Conservation (phyloP, 1,140 invertebrate genomes). For the Ceratosolen fusciceps region DNA sequence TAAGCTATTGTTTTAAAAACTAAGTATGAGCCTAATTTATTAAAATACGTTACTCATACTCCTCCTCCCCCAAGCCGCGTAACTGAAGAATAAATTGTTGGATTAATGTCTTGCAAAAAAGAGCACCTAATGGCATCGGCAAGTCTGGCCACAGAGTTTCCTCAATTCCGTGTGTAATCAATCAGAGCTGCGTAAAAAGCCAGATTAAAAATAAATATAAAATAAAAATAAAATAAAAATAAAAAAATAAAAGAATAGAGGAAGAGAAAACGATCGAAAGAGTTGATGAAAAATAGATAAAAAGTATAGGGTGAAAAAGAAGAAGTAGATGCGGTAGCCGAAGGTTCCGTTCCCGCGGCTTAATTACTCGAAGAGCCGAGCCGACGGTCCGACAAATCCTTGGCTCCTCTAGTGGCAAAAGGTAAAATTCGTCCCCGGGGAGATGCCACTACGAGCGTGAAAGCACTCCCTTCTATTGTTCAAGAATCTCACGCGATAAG, state of each 20-base stretch:
- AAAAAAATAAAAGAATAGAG: slow-evolving; percentile 5
- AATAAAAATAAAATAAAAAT: too few species aligned
- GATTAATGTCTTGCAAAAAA: slow-evolving; percentile 22
- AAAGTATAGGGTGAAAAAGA: neutral
- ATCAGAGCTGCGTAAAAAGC: slow-evolving; percentile 31
- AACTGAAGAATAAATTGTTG: slow-evolving; percentile 16
- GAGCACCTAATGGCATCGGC: neutral
- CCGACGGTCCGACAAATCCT: slow-evolving; percentile 6
- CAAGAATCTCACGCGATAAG: neutral
- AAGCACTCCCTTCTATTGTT: neutral
- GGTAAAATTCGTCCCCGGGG: slow-evolving; percentile 27
- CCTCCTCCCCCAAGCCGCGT: neutral
- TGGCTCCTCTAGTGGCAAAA: neutral
- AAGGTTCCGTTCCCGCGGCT: slow-evolving; percentile 12
- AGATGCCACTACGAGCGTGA: neutral
- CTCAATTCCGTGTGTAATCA: slow-evolving; percentile 33
- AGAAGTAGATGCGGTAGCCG: neutral
- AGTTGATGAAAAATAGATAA: slow-evolving; percentile 8
- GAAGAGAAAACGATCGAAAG: neutral
- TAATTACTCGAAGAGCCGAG: slow-evolving; percentile 10
- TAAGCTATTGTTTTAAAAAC: too few species aligned
- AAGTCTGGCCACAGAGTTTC: slow-evolving; percentile 9
- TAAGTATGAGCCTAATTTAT: too few species aligned
- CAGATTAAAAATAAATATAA: neutral
- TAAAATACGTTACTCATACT: neutral